A percentile compares a stretch with the other conserved stretches of the same genome.
These are phyloP conservation scores for Aphelenchoides fujianensis DNA, from an alignment of 1,140 invertebrate genomes.

Conservation along the genomic window DNA sequence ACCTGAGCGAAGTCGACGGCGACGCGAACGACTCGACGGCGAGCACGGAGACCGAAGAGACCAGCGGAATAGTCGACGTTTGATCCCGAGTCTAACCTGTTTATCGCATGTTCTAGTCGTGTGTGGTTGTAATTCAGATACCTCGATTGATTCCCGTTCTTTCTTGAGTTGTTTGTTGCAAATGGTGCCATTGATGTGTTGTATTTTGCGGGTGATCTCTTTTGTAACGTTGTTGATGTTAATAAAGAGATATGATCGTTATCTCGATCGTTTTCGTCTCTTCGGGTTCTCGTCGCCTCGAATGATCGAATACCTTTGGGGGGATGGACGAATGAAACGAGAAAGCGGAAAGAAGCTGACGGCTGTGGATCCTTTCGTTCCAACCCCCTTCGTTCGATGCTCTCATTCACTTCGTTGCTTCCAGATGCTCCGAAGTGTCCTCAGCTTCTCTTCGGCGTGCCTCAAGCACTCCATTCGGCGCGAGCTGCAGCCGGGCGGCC, in stretches of 20 bases:
- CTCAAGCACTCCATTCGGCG: background rate
- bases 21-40: background rate
- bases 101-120: background rate
- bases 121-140: background rate
- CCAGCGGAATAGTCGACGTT: background rate
- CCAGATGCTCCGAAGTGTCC: background rate
- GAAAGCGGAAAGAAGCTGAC: background rate
- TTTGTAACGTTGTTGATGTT: background rate
- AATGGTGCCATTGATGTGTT: background rate
- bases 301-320: background rate
- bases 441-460: background rate
- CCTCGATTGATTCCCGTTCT: background rate
- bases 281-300: conserved; percentile 2
- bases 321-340: background rate
- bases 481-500: background rate
- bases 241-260: background rate
- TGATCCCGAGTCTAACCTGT: background rate
- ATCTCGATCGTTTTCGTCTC: background rate
- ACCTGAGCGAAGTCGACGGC: background rate
- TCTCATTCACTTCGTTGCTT: background rate
- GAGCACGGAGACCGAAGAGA: conserved; percentile 4
- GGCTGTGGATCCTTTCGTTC: background rate
- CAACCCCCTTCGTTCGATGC: background rate
- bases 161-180: conserved; percentile 1
- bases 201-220: conserved; percentile 14